Evolutionary conservation across 2,797 vertebrate species (phyloP), one percentile per base, ranked within the genome.

Genomic region (Champsocephalus gunnari): DNA sequence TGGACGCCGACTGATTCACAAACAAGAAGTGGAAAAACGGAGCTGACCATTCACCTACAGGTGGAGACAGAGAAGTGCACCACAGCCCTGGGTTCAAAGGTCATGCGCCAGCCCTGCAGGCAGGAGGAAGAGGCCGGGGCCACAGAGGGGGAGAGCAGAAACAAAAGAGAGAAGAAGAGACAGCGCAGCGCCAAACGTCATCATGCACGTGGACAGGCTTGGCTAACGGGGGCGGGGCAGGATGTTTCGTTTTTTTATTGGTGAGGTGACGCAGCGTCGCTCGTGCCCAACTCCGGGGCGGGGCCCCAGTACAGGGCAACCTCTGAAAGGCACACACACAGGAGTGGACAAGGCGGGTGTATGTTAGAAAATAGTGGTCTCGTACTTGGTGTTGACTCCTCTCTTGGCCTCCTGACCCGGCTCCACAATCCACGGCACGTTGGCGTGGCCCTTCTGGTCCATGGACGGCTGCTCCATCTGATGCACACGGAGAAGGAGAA

Each of bases 321-420:
- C 96, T 97, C 97, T 96, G 96, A 96, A 95, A 99, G 97, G 98
- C 98, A 97, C 98, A 97, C 95, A 95, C 95, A 94, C 96, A 96
- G 96, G 95, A 93, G 92, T 95, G 96, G 96, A 96, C 93, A 94
- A 92, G 92, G 95, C 94, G 92, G 93, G 93, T 95, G 95, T 92
- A 94, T 95, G 97, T 99, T 98, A 99, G 96, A 99, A 99, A 97
- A 99, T 99, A 93, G 98, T 99, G 95, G 98, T 99, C 96, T 99
- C 98, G 96, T 99, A 99, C 97, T 99, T 99, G 97, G 98, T 99
- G 97, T 99, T 99, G 96, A 98, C 98, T 94, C 97, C 97, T 96
- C 98, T 96, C 95, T 99, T 99, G 90, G 97, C 96, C 94, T 99
- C 98, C 93, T 99, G 98, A 93, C 96, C 97, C 57, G 98, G 98